Conservation (phyloP, 2,888 invertebrate species). For the Drosophila heteroneura region DNA sequence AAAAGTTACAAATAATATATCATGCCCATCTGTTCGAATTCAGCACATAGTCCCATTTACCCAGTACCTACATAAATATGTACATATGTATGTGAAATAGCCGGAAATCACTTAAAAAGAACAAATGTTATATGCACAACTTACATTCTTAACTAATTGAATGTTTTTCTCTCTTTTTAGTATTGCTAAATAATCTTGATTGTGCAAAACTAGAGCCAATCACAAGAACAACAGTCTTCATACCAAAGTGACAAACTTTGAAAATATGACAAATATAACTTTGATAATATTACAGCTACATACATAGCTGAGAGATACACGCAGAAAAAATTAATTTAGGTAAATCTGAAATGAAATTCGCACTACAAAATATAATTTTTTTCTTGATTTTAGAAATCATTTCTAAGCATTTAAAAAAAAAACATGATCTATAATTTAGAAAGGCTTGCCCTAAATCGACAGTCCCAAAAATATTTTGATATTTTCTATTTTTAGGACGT, state of each 20-base stretch:
- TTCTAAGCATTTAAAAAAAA: background rate
- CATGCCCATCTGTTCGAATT: background rate
- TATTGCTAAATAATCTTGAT: constrained; percentile 6
- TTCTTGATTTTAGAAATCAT: background rate
- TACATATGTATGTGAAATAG: background rate
- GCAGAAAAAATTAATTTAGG: background rate
- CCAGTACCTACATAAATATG: background rate
- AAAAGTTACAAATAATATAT: constrained; percentile 30
- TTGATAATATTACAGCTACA: constrained; percentile 7
- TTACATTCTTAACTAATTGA: constrained; percentile 4
- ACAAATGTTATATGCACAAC: background rate
- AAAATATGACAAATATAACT: constrained; percentile 6
- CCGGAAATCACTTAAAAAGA: background rate
- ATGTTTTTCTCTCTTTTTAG: background rate
- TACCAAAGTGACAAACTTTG: constrained; percentile 4
- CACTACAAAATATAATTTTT: background rate
- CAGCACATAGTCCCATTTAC: background rate
- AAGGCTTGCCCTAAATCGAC: background rate
- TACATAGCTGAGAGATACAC: background rate
- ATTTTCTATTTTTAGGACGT: background rate
- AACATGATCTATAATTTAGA: background rate
- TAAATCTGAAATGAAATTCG: background rate
- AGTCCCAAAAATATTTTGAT: background rate
- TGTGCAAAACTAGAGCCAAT: background rate
- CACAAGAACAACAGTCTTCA: background rate